These are phyloP conservation scores for Neelides sp. DNA, from an alignment of 1,140 invertebrate species.

Conservation along the genomic window DNA sequence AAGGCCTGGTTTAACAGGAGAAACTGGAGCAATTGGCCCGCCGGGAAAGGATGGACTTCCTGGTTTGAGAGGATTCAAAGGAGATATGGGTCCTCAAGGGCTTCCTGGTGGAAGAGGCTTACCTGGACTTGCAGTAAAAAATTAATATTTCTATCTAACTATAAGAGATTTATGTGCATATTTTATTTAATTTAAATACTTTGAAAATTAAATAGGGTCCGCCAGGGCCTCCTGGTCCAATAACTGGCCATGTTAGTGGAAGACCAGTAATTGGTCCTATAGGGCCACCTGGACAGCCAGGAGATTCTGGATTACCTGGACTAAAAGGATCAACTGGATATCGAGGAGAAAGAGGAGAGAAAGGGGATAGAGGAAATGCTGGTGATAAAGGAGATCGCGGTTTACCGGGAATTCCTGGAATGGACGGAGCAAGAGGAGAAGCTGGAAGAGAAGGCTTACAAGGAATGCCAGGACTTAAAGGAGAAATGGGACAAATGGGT, in stretches of 20 bases:
- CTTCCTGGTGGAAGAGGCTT: constrained; percentile 15
- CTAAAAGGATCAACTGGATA: constrained; percentile 33
- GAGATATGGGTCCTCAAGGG: constrained; percentile 19
- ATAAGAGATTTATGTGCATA: no score
- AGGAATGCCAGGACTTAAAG: constrained; percentile 34
- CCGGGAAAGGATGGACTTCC: constrained; percentile 29
- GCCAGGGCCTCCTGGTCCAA: constrained; percentile 21
- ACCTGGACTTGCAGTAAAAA: constrained; percentile 14
- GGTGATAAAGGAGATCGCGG: constrained; percentile 34
- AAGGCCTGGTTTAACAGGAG: constrained; percentile 33
- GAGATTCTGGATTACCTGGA: constrained; percentile 32
- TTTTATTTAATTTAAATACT: background rate
- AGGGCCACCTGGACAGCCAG: constrained; percentile 27
- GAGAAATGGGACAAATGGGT: constrained; percentile 33
- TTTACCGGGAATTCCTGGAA: constrained; percentile 24
- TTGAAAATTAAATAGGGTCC: constrained; percentile 17
- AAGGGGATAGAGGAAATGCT: constrained; percentile 3
- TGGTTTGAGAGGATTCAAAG: constrained; percentile 24
- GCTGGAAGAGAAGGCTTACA: constrained; percentile 34
- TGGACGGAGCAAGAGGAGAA: constrained; percentile 30
- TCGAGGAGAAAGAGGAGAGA: constrained; percentile 25
- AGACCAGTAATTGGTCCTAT: constrained; percentile 30
- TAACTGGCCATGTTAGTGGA: constrained; percentile 13
- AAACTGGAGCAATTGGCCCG: constrained; percentile 32
- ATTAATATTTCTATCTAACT: constrained; percentile 1